Base-by-base conservation (phyloP, 2,113 vertebrate genomes). In the Leucoraja erinaceus region DNA sequence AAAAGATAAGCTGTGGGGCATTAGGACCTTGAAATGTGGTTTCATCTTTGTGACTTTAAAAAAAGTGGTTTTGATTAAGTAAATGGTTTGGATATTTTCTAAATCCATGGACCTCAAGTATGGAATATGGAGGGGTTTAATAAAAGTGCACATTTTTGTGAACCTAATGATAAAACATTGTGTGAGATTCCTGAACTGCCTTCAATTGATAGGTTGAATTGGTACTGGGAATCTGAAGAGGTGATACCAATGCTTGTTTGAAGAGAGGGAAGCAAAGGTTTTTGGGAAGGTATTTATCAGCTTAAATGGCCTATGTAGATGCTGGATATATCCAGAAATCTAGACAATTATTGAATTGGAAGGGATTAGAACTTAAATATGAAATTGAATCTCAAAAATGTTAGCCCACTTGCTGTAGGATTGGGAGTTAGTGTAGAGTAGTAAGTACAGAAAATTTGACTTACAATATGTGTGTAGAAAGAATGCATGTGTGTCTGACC, bases 61-160 rank as follows among this genome's bases (percentile, higher is more conserved):
- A 86, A 14, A 86, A 86, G 28, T 88, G 83, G 16, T 61, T 18
- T 61, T 88, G 59, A 18, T 88, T 88, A 88, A 88, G n/a, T 63
- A 63, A 31, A 63, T 61, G 22, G 54, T 72, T 72, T 47, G 7
- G 6, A 14, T 59, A 61, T 11, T 77, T 77, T 31, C n/a, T 77
- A 77, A 77, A 77, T 31, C 9, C 56, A 68, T 14, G n/a, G 56
- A 20, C 25, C 47, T 86, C n/a, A 12, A 12, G 81, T 22, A 54
- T 14, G 79, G 20, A 25, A 25, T 20, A 28, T 59, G 25, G 54
- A 84, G 79, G 9, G 54, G 25, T 28, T 54, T 84, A 56, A 79
- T 59, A 72, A 72, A 4, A 72, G 22, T 59, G 54, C 28, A 28
- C 12, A 0, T 25, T 28, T 84, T 12, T 56, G 16, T 81, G 47